Evolutionary conservation across 2,113 vertebrate genomes (phyloP).

Genomic region (Elephas maximus): DNA sequence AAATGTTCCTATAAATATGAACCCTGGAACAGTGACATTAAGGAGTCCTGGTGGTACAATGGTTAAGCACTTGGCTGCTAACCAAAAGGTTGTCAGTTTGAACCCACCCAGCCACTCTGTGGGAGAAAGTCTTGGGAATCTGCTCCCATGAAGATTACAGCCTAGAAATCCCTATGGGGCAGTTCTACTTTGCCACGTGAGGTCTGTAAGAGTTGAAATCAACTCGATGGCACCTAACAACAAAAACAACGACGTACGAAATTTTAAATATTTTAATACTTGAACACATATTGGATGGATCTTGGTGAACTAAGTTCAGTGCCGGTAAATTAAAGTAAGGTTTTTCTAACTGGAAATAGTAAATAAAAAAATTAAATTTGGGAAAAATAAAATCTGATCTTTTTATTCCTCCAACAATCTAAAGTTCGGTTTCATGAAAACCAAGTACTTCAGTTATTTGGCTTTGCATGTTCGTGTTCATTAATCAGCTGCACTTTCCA

Average conservation of each 20-base stretch:
- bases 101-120: not conserved
- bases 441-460: not conserved
- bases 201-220: not conserved
- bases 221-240: not conserved
- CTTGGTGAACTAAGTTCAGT: not conserved
- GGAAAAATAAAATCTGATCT: not conserved
- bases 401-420: not conserved
- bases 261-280: not conserved
- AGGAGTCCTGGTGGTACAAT: not conserved
- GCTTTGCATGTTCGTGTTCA: not conserved
- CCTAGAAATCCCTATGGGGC: not conserved
- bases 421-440: not conserved
- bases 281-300: not conserved
- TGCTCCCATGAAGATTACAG: not conserved
- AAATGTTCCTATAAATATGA: not conserved
- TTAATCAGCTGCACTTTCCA: constrained; percentile 73
- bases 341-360: constrained; percentile 18
- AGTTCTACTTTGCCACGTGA: not conserved
- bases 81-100: not conserved
- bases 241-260: not conserved
- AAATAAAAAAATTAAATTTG: not conserved
- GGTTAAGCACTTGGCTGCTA: not conserved
- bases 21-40: not conserved
- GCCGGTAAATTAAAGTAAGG: not conserved
- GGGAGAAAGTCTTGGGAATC: not conserved